Conservation (phyloP, 2,797 vertebrate species). For the Mus minutoides region DNA sequence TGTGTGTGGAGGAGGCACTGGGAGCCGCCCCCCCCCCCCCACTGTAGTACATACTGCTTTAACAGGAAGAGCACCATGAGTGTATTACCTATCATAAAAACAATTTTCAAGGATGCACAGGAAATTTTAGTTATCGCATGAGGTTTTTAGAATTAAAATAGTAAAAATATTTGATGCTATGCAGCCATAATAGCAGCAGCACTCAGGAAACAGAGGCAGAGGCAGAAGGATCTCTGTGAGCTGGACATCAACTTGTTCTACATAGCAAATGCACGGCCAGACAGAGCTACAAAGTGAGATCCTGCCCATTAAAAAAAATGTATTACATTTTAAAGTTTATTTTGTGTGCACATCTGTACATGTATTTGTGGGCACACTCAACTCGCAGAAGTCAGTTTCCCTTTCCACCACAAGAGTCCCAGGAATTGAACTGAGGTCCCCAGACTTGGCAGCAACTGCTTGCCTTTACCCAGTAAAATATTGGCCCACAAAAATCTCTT, state of each 20-base stretch:
- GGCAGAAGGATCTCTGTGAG: neutral
- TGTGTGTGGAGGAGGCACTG: no score
- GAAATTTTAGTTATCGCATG: neutral
- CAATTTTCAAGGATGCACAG: neutral
- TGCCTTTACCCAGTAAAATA: neutral
- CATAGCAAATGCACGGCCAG: neutral
- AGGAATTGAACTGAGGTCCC: neutral
- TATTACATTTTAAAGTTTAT: neutral
- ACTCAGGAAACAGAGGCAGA: neutral
- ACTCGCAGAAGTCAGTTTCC: neutral
- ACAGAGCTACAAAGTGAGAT: neutral
- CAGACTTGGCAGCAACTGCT: neutral
- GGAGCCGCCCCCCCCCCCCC: neutral
- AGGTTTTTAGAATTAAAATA: neutral
- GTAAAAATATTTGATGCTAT: neutral
- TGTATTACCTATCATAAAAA: neutral
- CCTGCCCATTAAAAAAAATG: neutral
- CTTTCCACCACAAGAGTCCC: neutral
- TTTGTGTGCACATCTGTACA: neutral
- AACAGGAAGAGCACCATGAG: neutral
- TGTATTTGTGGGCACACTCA: neutral
- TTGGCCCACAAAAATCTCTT: neutral
- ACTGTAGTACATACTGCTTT: neutral
- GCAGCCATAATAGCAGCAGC: neutral
- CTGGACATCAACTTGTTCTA: neutral